Evolutionary conservation across 2,113 vertebrate genomes (phyloP).

Genomic region (Beaufortia kweichowensis): DNA sequence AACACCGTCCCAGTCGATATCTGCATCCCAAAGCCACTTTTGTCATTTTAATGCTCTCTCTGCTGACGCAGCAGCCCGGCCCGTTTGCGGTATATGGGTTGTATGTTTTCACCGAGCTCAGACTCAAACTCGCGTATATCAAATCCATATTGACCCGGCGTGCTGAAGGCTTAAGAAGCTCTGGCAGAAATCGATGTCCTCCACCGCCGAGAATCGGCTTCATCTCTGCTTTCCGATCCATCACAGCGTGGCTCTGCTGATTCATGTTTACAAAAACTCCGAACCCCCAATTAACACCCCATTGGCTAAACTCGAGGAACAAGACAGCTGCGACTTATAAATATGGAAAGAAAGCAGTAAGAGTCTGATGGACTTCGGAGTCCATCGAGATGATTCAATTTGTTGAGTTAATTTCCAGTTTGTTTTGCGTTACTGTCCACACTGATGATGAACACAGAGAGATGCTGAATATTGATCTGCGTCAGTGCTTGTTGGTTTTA

Average conservation of each 20-base stretch:
- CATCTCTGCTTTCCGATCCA: slow-evolving; percentile 52
- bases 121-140: slow-evolving; percentile 65
- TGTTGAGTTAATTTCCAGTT: slow-evolving; percentile 15
- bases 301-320: slow-evolving; percentile 49
- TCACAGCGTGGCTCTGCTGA: slow-evolving; percentile 50
- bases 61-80: slow-evolving; percentile 50
- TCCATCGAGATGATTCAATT: slow-evolving; percentile 10
- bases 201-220: slow-evolving; percentile 52
- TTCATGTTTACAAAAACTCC: slow-evolving; percentile 60
- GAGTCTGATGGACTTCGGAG: slow-evolving; percentile 1
- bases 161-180: slow-evolving; percentile 55
- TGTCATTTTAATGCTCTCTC: slow-evolving; percentile 52
- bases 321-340: slow-evolving; percentile 7
- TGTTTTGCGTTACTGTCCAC: neutral
- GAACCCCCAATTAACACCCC: slow-evolving; percentile 63
- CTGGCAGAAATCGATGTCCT: slow-evolving; percentile 60
- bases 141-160: slow-evolving; percentile 65
- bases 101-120: too few relatives aligned
- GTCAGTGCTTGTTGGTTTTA: neutral
- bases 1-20: slow-evolving; percentile 35
- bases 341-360: slow-evolving; percentile 11
- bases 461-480: slow-evolving; percentile 10
- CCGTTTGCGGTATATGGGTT: neutral
- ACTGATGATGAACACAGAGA: neutral
- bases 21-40: slow-evolving; percentile 43